Percentiles rank a stretch among this genome's conserved stretches.
Evolutionary conservation across 2,113 vertebrate species (phyloP).

Genomic region (Ciconia boyciana): DNA sequence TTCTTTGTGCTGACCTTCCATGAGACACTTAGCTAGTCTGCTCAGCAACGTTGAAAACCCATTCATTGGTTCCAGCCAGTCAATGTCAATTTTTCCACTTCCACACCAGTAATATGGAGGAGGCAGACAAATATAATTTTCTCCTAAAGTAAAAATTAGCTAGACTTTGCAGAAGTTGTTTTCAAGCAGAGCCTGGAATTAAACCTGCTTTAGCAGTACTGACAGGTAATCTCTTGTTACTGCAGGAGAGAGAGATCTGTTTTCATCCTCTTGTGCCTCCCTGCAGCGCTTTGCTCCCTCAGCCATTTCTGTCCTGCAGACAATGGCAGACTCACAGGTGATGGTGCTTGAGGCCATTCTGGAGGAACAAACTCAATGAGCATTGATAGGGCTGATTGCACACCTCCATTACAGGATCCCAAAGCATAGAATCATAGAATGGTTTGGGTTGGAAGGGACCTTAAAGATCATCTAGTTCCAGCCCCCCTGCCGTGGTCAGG

Average conservation of each 20-base stretch:
- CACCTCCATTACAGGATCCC: not conserved
- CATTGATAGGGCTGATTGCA: not conserved
- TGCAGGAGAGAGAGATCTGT: not conserved
- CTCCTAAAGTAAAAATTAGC: not conserved
- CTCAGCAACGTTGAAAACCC: not conserved
- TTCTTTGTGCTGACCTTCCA: not conserved
- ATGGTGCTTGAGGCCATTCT: not conserved
- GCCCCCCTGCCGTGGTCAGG: no score
- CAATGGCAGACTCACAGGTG: not conserved
- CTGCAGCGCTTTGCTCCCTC: accelerated
- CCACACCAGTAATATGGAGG: not conserved
- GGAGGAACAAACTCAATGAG: not conserved
- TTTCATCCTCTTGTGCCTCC: not conserved
- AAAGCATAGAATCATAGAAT: not conserved
- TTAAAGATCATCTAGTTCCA: no score
- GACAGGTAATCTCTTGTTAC: not conserved
- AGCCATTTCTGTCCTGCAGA: not conserved
- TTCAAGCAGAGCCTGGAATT: not conserved
- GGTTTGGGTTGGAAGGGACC: no score
- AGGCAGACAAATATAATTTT: not conserved
- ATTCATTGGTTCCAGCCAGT: not conserved
- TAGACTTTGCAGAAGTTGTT: not conserved
- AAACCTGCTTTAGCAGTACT: not conserved
- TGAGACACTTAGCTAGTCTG: not conserved
- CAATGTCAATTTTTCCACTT: not conserved